Base-by-base conservation (phyloP, 1,140 invertebrate genomes). In the Brachionus plicatilis region DNA sequence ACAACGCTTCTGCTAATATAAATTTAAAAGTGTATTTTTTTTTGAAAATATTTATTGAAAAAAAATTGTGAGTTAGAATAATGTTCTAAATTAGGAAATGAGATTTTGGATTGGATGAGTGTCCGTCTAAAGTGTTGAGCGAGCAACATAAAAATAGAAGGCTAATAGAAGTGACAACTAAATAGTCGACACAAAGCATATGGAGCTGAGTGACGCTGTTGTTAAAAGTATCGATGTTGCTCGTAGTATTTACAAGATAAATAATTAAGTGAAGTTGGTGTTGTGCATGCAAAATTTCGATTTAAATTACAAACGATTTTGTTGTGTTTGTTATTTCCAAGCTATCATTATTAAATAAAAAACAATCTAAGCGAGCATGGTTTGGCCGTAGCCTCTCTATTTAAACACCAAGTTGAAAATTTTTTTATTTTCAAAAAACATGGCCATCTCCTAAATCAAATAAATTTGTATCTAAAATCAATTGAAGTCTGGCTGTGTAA, bases 161-260 rank as follows among this genome's bases (percentile, higher is more conserved):
- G 53, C 53, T 60, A 60, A 24, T 24, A 24, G 24, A 24, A 24
- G 53, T 60, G 17, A 60, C 53, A 60, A 53, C 5, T 17, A n/a
- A 6, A 53, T 6, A 20, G n/a, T 17, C 5, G 53, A 60, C 20
- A 60, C 20, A 17, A 60, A 60, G 53, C 53, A 60, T 60, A 60
- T 60, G 53, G 20, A 24, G n/a, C 6, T 1, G 9, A 60, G 20
- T 20, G 53, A 72, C 41, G 68, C 68, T 72, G 68, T 43, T 72
- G 41, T 9, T 72, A 43, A 17, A 20, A 20, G 12, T 20, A 43
- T 72, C n/a, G 43, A 72, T 72, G 41, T 27, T 47, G 6, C 17
- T 43, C 1, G 6, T 72, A 17, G n/a, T 60, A 72, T 72, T 72
- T 72, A 72, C 37, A 43, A 72, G 68, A 72, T 72, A 72, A 72